Conservation (phyloP, 2,797 vertebrate species). For the Sebastes taczanowskii region DNA sequence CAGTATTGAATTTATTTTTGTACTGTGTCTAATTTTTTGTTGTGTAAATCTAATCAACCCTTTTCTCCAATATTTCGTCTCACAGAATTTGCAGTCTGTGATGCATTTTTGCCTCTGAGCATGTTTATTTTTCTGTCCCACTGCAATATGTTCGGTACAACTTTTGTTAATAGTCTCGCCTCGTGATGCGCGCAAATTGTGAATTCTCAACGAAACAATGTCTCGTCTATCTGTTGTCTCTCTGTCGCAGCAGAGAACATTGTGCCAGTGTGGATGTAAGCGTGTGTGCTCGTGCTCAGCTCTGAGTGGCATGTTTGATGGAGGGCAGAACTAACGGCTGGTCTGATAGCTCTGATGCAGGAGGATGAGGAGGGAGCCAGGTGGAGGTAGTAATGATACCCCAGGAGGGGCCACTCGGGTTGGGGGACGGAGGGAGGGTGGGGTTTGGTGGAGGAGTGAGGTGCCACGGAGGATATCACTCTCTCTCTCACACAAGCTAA, state of each 20-base stretch:
- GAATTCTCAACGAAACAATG: background rate
- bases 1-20: background rate
- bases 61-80: background rate
- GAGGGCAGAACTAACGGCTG: constrained; percentile 35
- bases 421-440: background rate
- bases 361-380: constrained; percentile 53
- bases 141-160: background rate
- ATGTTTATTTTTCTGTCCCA: background rate
- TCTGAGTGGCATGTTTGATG: constrained; percentile 26
- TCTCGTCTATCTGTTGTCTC: background rate
- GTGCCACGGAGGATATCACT: background rate
- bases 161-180: background rate
- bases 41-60: background rate
- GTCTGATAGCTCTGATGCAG: constrained; percentile 40
- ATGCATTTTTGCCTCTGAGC: background rate
- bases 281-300: background rate
- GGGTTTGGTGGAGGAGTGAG: background rate
- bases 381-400: constrained; percentile 66
- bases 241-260: constrained; percentile 4
- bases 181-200: background rate
- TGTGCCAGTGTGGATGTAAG: background rate
- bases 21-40: background rate
- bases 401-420: constrained; percentile 36
- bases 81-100: background rate
- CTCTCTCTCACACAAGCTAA: background rate